Conservation (phyloP, 2,888 invertebrate species). For the Agriopis marginaria region DNA sequence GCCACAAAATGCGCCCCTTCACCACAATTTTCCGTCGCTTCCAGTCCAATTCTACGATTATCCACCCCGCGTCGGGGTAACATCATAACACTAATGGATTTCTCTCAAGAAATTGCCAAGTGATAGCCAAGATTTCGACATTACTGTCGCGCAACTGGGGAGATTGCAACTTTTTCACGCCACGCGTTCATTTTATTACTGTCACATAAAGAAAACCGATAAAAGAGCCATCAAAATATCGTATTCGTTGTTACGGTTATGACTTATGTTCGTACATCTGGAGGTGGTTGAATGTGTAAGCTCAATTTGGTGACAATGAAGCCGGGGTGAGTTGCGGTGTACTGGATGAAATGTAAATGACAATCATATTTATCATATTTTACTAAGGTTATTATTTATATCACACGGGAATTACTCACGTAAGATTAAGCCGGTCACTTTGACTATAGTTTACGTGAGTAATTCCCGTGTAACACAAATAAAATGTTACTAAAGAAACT, state of each 20-base stretch:
- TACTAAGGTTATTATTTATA: no score
- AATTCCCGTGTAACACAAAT: no score
- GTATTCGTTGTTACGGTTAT: slow-evolving; percentile 50
- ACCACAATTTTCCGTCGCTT: slow-evolving; percentile 11
- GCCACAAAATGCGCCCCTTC: neutral
- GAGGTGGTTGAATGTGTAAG: slow-evolving; percentile 36
- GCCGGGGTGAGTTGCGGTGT: neutral
- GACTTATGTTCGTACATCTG: slow-evolving; percentile 47
- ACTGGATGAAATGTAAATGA: no score
- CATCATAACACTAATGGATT: slow-evolving; percentile 74
- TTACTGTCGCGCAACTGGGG: slow-evolving; percentile 50
- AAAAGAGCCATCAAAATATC: slow-evolving; percentile 59
- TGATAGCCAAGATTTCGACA: slow-evolving; percentile 60
- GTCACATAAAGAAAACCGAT: slow-evolving; percentile 56
- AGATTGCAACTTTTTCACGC: slow-evolving; percentile 59
- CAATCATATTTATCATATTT: no score
- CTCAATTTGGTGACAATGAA: slow-evolving; percentile 35
- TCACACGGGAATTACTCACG: no score
- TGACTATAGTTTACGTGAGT: no score
- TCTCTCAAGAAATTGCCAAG: slow-evolving; percentile 62
- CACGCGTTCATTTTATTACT: slow-evolving; percentile 58
- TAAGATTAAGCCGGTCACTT: no score
- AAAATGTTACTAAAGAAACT: no score
- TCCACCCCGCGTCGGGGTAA: slow-evolving; percentile 32
- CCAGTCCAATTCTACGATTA: slow-evolving; percentile 2